phyloP scores from a whole-genome alignment of 2,888 invertebrate genomes.

The Sinohyriopsis cumingii region DNA sequence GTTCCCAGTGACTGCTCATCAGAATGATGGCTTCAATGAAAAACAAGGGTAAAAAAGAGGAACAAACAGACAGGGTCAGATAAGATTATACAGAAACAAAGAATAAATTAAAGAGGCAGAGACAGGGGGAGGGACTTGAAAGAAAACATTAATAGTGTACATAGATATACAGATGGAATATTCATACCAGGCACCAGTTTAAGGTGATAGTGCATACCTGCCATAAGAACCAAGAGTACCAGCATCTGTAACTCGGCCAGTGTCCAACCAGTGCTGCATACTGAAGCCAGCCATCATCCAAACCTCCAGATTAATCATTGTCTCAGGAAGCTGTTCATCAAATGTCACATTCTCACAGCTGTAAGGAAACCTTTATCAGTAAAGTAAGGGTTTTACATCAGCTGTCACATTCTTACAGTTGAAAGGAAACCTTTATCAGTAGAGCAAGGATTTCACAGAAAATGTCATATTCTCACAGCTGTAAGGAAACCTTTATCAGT shows the following conservation, averaged over 20 bases:
- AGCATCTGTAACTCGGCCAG: constrained; percentile 64
- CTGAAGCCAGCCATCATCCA: constrained; percentile 80
- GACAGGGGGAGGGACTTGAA: too few relatives aligned
- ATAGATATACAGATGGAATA: too few relatives aligned
- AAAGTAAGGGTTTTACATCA: neutral
- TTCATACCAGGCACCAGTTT: too few relatives aligned
- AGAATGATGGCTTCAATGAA: too few relatives aligned
- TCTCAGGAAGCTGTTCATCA: constrained; percentile 58
- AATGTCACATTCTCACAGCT: constrained; percentile 25
- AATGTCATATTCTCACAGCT: constrained; percentile 22
- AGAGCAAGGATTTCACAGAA: neutral
- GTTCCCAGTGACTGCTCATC: too few relatives aligned
- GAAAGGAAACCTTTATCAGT: constrained; percentile 4
- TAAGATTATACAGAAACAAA: too few relatives aligned
- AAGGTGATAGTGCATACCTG: constrained; percentile 55
- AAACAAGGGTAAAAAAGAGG: too few relatives aligned
- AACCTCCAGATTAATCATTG: constrained; percentile 80
- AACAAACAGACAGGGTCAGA: too few relatives aligned
- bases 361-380: constrained; percentile 4
- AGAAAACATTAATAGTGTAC: too few relatives aligned
- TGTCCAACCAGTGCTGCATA: constrained; percentile 70
- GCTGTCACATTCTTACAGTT: constrained; percentile 22
- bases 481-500: constrained; percentile 4
- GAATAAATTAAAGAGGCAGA: too few relatives aligned
- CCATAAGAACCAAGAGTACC: constrained; percentile 72